Conservation (phyloP, 2,888 invertebrate genomes). For the Caenorhabditis zanzibari region DNA sequence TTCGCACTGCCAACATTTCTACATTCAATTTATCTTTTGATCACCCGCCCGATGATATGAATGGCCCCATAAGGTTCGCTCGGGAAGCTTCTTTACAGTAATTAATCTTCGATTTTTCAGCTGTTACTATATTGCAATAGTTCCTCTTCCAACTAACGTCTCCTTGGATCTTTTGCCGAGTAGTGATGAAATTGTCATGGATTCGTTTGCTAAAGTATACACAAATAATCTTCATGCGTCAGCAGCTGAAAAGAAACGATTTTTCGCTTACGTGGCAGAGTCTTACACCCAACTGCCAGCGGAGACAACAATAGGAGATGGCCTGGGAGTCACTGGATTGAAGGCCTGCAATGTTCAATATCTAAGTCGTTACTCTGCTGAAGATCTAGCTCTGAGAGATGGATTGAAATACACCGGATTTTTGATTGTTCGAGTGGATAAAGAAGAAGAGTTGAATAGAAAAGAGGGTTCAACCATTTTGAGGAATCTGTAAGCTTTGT, state of each 20-base stretch:
- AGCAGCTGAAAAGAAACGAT: conserved; percentile 73
- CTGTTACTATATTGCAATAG: conserved; percentile 83
- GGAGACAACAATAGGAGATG: conserved; percentile 81
- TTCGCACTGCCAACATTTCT: conserved; percentile 73
- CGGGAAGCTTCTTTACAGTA: background rate
- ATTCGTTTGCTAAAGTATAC: conserved; percentile 75
- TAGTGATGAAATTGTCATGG: conserved; percentile 79
- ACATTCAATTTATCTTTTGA: conserved; percentile 78
- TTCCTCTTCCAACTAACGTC: conserved; percentile 80
- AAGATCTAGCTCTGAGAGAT: conserved; percentile 76
- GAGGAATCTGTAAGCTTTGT: conserved; percentile 38
- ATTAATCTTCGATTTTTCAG: conserved; percentile 59
- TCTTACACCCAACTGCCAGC: conserved; percentile 78
- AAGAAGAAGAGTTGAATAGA: conserved; percentile 71
- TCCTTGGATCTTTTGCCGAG: conserved; percentile 76
- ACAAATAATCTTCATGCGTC: conserved; percentile 77
- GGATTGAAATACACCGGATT: conserved; percentile 83
- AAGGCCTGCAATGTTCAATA: conserved; percentile 80
- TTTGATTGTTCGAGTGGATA: conserved; percentile 82
- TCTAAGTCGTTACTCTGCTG: conserved; percentile 76
- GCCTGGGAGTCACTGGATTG: conserved; percentile 65
- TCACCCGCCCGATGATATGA: conserved; percentile 78
- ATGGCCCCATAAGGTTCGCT: conserved; percentile 81
- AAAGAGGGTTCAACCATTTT: conserved; percentile 42
- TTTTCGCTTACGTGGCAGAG: conserved; percentile 83